Conservation (phyloP, 2,113 vertebrate genomes). For the Apteryx owenii region DNA sequence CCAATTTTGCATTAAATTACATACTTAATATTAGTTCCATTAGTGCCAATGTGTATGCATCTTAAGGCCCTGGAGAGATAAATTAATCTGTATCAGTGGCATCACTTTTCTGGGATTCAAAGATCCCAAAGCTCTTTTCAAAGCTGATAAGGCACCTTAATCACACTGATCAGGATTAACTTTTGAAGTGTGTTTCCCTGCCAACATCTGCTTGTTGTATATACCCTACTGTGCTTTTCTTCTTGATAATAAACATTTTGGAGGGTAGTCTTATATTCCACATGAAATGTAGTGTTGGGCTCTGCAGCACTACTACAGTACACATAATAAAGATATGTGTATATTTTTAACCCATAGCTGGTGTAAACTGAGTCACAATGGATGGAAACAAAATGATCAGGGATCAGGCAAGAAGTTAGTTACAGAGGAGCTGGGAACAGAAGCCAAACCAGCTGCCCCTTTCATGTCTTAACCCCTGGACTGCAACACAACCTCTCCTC, state of each 20-base stretch:
- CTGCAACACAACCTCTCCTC: background rate
- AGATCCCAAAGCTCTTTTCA: background rate
- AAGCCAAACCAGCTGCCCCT: accelerated
- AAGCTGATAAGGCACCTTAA: background rate
- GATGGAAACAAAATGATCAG: background rate
- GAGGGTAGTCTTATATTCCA: background rate
- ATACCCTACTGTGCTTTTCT: no score
- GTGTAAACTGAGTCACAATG: background rate
- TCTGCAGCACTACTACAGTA: background rate
- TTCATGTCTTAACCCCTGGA: background rate
- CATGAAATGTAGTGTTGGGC: background rate
- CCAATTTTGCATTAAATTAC: background rate
- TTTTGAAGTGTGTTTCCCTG: background rate
- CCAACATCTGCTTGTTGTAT: background rate
- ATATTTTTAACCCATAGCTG: background rate
- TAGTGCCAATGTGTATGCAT: background rate
- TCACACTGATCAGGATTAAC: background rate
- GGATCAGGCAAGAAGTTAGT: background rate
- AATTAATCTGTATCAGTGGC: background rate
- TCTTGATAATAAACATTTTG: background rate
- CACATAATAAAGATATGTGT: background rate
- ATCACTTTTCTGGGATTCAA: background rate
- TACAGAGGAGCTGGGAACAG: background rate
- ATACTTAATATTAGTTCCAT: background rate
- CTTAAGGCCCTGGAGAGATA: background rate